A percentile compares a stretch with the other conserved stretches of the same genome.
Conservation (phyloP, 1,140 invertebrate species). For the Ptiloglossa arizonensis region DNA sequence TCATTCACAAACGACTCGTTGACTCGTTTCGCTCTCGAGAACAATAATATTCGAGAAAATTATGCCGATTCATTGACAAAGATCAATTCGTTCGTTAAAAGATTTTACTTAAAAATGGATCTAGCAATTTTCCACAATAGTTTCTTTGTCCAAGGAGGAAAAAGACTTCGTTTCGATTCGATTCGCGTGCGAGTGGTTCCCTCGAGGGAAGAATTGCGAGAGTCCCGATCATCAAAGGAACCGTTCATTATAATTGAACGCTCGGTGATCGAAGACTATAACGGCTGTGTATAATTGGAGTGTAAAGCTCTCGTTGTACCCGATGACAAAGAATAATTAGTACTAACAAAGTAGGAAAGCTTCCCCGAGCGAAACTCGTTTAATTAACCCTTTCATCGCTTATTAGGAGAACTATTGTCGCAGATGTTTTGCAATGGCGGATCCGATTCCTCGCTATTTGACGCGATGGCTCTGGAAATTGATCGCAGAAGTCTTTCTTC, state of each 20-base stretch:
- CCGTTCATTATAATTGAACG: conserved; percentile 45
- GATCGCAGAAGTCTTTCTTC: not conserved
- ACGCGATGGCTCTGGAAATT: too few relatives aligned
- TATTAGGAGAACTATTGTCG: not conserved
- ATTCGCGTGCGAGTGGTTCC: not conserved
- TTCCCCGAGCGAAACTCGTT: not conserved
- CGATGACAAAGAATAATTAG: conserved; percentile 36
- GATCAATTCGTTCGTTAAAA: too few relatives aligned
- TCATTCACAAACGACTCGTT: too few relatives aligned
- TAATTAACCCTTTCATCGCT: conserved; percentile 32
- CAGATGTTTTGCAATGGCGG: too few relatives aligned
- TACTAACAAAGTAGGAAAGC: conserved; percentile 21
- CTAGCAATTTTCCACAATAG: not conserved
- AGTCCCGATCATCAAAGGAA: conserved; percentile 21
- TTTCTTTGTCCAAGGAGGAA: not conserved
- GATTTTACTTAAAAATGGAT: too few relatives aligned
- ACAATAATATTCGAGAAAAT: too few relatives aligned
- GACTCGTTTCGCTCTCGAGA: too few relatives aligned
- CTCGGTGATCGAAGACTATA: conserved; percentile 38
- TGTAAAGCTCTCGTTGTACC: conserved; percentile 18
- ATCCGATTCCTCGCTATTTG: too few relatives aligned
- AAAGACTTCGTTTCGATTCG: not conserved
- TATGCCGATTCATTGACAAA: too few relatives aligned
- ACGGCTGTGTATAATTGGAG: conserved; percentile 25
- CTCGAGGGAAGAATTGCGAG: conserved; percentile 1